Conservation (phyloP, 2,113 vertebrate species). For the Pelvicachromis taeniatus region DNA sequence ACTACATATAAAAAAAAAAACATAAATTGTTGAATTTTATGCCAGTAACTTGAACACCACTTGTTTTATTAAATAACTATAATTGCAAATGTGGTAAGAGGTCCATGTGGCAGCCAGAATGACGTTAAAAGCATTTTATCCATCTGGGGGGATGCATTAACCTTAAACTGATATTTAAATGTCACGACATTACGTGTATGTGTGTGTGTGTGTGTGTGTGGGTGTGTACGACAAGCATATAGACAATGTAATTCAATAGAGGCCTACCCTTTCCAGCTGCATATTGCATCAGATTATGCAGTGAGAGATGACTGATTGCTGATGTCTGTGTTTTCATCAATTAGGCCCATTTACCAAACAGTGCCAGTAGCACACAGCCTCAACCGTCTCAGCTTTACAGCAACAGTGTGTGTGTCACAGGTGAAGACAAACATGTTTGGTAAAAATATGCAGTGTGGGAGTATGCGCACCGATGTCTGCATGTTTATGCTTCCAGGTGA, state of each 20-base stretch:
- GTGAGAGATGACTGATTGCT: constrained; percentile 51
- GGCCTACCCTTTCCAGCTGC: constrained; percentile 52
- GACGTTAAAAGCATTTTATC: constrained; percentile 42
- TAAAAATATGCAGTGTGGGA: not conserved
- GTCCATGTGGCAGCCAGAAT: not conserved
- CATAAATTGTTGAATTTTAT: not conserved
- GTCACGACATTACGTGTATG: constrained; percentile 41
- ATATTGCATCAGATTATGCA: constrained; percentile 52
- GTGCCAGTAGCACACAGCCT: not conserved
- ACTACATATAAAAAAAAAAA: not conserved
- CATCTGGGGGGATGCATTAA: constrained; percentile 60
- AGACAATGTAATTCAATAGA: constrained; percentile 52
- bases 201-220: not conserved
- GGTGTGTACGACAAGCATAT: constrained; percentile 10
- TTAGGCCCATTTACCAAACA: constrained; percentile 60
- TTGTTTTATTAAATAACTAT: constrained; percentile 15
- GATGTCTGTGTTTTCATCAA: constrained; percentile 48
- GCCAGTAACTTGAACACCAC: not conserved
- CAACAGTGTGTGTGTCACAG: not conserved
- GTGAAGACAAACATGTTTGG: not conserved
- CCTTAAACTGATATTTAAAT: constrained; percentile 77
- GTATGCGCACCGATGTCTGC: not conserved
- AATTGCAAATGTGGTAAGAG: constrained; percentile 26
- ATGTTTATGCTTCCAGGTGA: not conserved
- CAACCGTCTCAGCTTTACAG: constrained; percentile 22